phyloP scores from a whole-genome alignment of 2,797 vertebrate species.

The Esox masquinongy region DNA sequence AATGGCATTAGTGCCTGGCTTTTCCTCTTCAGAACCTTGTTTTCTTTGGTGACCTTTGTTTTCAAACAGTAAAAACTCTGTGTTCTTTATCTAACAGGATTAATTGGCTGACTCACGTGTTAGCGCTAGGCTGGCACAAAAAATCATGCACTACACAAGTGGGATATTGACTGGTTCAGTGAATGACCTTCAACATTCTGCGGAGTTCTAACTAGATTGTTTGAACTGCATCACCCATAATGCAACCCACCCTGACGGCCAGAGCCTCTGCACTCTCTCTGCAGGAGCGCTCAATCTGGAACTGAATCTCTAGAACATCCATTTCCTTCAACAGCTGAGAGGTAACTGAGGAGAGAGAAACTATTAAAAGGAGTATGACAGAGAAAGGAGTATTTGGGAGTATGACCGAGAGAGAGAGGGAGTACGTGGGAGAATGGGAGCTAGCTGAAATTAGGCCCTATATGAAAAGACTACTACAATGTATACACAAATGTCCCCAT shows the following conservation, averaged over 20 bases:
- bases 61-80: slow-evolving; percentile 7
- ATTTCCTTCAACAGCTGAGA: slow-evolving; percentile 79
- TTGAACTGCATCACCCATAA: background rate
- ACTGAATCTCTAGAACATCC: slow-evolving; percentile 73
- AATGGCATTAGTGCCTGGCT: slow-evolving; percentile 65
- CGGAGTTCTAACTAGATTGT: background rate
- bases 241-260: slow-evolving; percentile 66
- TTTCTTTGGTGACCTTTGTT: slow-evolving; percentile 74
- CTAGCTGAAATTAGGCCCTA: background rate
- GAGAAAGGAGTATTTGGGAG: background rate
- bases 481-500: background rate
- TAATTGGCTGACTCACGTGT: background rate
- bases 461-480: background rate
- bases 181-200: background rate
- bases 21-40: slow-evolving; percentile 69
- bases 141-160: background rate
- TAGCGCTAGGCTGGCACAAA: background rate
- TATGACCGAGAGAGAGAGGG: background rate
- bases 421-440: background rate
- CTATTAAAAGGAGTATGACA: background rate
- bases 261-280: slow-evolving; percentile 72
- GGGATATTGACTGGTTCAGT: background rate
- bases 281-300: slow-evolving; percentile 73
- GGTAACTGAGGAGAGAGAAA: slow-evolving; percentile 64
- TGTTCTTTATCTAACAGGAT: background rate